Conservation (phyloP, 2,888 invertebrate species). For the Drosophila cognata region DNA sequence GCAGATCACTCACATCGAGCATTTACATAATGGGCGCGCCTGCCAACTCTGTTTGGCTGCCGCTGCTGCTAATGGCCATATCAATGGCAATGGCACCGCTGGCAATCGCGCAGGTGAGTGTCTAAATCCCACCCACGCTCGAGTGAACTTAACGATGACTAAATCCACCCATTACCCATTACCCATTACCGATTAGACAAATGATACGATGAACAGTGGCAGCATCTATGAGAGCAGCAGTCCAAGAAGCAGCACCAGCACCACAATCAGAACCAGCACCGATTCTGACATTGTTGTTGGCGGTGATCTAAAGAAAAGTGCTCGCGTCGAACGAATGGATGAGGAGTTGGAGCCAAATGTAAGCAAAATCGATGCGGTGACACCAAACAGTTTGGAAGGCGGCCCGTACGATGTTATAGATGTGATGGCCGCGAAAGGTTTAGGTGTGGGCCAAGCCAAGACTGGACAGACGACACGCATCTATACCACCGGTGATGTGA, state of each 20-base stretch:
- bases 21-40: constrained; percentile 44
- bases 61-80: constrained; percentile 40
- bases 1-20: constrained; percentile 18
- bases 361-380: not conserved
- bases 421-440: constrained; percentile 59
- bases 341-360: not conserved
- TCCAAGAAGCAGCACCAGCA: constrained; percentile 34
- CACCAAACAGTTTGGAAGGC: constrained; percentile 6
- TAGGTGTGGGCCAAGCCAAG: constrained; percentile 40
- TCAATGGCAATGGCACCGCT: constrained; percentile 21
- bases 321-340: constrained; percentile 35
- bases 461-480: constrained; percentile 76
- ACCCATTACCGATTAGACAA: constrained; percentile 13
- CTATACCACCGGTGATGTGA: constrained; percentile 73
- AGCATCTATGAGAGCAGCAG: constrained; percentile 6
- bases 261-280: constrained; percentile 14
- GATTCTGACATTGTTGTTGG: constrained; percentile 20
- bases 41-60: constrained; percentile 50
- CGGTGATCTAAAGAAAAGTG: constrained; percentile 35
- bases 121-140: not conserved
- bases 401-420: constrained; percentile 69
- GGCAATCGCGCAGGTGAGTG: constrained; percentile 48
- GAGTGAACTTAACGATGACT: not conserved
- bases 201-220: constrained; percentile 22
- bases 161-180: not conserved